phyloP scores from a whole-genome alignment of 1,140 invertebrate species.

The Cecropterus lyciades region DNA sequence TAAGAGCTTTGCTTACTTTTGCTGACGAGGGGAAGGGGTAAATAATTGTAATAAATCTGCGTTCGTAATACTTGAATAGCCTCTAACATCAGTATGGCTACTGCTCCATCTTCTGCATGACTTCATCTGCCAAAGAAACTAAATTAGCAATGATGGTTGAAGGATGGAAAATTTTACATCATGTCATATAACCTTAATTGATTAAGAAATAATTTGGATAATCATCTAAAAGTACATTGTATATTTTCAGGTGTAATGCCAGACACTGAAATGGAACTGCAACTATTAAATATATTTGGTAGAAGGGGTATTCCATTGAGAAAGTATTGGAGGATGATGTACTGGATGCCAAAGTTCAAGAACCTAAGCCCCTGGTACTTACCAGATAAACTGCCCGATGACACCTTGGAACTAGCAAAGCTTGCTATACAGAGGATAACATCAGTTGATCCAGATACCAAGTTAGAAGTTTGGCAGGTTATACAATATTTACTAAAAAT shows the following conservation, averaged over 20 bases:
- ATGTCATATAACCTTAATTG: too few species aligned
- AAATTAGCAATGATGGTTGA: too few species aligned
- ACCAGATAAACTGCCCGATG: conserved; percentile 89
- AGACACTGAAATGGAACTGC: conserved; percentile 93
- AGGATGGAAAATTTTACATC: too few species aligned
- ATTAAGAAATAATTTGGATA: too few species aligned
- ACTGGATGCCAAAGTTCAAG: conserved; percentile 99
- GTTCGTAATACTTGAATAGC: too few species aligned
- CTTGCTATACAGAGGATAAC: conserved; percentile 94
- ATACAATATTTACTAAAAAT: conserved; percentile 39
- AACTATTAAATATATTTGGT: conserved; percentile 94
- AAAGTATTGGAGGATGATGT: conserved; percentile 96
- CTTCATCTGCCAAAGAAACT: too few species aligned
- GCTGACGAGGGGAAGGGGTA: too few species aligned
- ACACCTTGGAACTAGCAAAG: conserved; percentile 92
- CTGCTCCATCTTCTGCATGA: too few species aligned
- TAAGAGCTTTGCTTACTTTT: too few species aligned
- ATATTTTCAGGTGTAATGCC: conserved; percentile 91
- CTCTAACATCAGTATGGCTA: too few species aligned
- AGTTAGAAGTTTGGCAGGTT: conserved; percentile 89
- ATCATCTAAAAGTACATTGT: too few species aligned
- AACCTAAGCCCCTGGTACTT: conserved; percentile 95
- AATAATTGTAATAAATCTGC: too few species aligned
- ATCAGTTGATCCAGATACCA: conserved; percentile 91
- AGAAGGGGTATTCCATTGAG: conserved; percentile 89